Percentiles rank a stretch among this genome's conserved stretches.
Conservation (phyloP, 1,140 invertebrate species). For the Drosophila santomea region DNA sequence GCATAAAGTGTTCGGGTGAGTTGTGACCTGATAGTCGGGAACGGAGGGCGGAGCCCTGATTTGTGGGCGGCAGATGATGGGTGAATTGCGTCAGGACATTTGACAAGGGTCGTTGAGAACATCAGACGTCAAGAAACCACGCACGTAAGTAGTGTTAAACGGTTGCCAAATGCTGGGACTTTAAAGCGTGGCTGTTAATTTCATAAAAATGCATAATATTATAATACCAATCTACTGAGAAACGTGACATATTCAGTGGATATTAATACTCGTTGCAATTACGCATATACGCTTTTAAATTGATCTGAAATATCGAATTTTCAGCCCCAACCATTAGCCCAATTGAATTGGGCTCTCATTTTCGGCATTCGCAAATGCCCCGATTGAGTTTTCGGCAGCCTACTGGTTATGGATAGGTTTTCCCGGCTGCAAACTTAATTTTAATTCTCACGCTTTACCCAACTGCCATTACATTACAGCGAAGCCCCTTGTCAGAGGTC, state of each 20-base stretch:
- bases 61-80: constrained; percentile 18
- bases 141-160: constrained; percentile 26
- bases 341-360: constrained; percentile 29
- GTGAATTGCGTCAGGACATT: constrained; percentile 16
- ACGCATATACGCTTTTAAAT: constrained; percentile 11
- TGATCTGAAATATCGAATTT: constrained; percentile 12
- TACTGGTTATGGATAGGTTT: constrained; percentile 18
- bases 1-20: constrained; percentile 45
- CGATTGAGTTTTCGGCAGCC: constrained; percentile 14
- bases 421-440: constrained; percentile 65
- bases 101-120: constrained; percentile 34
- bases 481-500: constrained; percentile 65
- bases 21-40: constrained; percentile 33
- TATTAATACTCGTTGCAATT: constrained; percentile 9
- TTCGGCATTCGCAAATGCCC: constrained; percentile 10
- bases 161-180: not conserved
- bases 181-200: constrained; percentile 1
- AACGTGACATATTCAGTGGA: not conserved
- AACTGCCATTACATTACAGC: constrained; percentile 63
- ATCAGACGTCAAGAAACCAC: constrained; percentile 5
- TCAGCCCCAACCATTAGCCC: constrained; percentile 5
- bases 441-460: constrained; percentile 72
- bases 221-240: constrained; percentile 2
- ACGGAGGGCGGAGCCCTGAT: constrained; percentile 12
- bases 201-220: constrained; percentile 12